A percentile compares a stretch with the other conserved stretches of the same genome.
Evolutionary conservation across 2,113 vertebrate genomes (phyloP).

Genomic region (Hemibagrus wyckioides): DNA sequence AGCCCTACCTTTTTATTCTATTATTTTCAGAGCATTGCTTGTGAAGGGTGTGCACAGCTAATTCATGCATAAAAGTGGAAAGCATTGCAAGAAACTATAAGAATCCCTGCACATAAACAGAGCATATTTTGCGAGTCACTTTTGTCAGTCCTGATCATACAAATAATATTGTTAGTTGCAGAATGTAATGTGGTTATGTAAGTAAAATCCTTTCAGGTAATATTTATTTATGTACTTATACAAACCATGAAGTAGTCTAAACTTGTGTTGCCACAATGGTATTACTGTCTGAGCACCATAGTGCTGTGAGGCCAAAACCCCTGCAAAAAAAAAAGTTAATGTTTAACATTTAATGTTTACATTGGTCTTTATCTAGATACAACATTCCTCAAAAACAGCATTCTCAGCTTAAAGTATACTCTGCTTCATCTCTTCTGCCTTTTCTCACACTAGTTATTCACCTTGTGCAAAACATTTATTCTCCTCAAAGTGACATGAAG

Average conservation of each 20-base stretch:
- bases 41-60: background rate
- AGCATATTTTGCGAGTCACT: background rate
- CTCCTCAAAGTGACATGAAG: slow-evolving; percentile 56
- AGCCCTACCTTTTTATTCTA: background rate
- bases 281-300: background rate
- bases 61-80: background rate
- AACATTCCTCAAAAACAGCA: slow-evolving; percentile 23
- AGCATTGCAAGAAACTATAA: background rate
- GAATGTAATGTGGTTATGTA: background rate
- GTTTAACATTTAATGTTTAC: slow-evolving; percentile 21
- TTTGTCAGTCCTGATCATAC: background rate
- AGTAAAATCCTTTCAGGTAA: background rate
- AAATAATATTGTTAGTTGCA: background rate
- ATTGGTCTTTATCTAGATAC: slow-evolving; percentile 22
- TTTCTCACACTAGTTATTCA: slow-evolving; percentile 49
- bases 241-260: too few species aligned
- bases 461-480: slow-evolving; percentile 44
- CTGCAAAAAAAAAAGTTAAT: slow-evolving; percentile 10
- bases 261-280: background rate
- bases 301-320: background rate
- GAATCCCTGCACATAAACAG: background rate
- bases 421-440: background rate
- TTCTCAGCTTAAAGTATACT: slow-evolving; percentile 8
- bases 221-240: background rate
- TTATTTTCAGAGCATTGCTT: background rate